These are phyloP conservation scores for Drosophila recens DNA, from an alignment of 2,888 invertebrate species.

Conservation along the genomic window DNA sequence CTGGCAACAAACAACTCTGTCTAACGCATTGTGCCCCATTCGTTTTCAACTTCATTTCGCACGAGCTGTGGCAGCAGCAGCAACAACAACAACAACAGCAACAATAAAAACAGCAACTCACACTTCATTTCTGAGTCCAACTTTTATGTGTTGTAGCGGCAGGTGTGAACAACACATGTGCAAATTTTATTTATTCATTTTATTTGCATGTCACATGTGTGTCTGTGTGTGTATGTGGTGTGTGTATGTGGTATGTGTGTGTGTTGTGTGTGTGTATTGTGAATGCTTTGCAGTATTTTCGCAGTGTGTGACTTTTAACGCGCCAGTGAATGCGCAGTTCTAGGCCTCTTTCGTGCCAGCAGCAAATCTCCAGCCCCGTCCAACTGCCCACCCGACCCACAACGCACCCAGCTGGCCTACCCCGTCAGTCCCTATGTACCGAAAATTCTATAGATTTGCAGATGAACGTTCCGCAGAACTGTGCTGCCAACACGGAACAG, in stretches of 20 bases:
- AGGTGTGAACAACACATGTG: constrained; percentile 78
- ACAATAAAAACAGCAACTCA: constrained; percentile 39
- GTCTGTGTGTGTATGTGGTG: constrained; percentile 33
- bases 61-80: constrained; percentile 41
- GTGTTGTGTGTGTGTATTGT: constrained; percentile 37
- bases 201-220: constrained; percentile 71
- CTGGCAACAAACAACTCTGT: constrained; percentile 46
- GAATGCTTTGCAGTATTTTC: constrained; percentile 47
- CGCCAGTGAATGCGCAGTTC: constrained; percentile 79
- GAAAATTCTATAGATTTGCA: neutral
- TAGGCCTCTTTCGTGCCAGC: constrained; percentile 57
- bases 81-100: constrained; percentile 10
- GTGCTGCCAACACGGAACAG: neutral
- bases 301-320: constrained; percentile 71
- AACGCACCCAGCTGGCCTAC: neutral
- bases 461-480: no score
- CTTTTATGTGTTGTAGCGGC: constrained; percentile 71
- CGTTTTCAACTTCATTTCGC: constrained; percentile 73
- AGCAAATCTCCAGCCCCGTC: no score
- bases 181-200: constrained; percentile 82
- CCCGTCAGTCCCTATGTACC: neutral
- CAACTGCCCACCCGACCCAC: no score
- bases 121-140: constrained; percentile 47
- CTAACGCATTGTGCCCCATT: constrained; percentile 68
- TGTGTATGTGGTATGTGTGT: constrained; percentile 34